phyloP scores from a whole-genome alignment of 2,113 vertebrate species.

The Sphaerodactylus townsendi region DNA sequence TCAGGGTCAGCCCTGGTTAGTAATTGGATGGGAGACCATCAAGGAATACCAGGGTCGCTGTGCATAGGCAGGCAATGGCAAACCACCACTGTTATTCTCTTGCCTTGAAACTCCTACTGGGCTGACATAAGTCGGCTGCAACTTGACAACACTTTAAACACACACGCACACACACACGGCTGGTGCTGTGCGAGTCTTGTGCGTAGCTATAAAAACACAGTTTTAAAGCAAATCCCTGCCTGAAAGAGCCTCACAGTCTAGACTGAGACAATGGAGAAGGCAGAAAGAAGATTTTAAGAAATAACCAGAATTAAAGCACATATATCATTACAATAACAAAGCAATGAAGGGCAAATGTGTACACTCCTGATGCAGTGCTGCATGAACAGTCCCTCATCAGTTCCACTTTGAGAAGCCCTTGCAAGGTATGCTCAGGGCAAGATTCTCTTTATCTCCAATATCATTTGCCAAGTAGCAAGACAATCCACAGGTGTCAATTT shows the following conservation, averaged over 20 bases:
- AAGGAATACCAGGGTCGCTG: no score
- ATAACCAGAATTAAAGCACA: background rate
- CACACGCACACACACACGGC: no score
- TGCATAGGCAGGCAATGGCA: no score
- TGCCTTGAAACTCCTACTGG: no score
- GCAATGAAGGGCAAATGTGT: background rate
- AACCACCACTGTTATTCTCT: no score
- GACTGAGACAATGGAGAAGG: background rate
- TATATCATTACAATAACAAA: background rate
- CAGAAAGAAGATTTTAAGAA: background rate
- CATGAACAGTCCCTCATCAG: background rate
- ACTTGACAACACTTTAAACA: no score
- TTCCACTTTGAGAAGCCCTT: background rate
- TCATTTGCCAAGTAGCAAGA: background rate
- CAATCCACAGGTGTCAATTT: background rate
- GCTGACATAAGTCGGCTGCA: no score
- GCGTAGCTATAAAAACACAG: background rate
- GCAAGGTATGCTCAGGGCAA: background rate
- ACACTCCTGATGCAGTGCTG: no score
- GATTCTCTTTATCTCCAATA: background rate
- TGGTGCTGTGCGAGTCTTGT: background rate
- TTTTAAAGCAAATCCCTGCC: background rate
- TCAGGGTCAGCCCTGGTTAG: no score
- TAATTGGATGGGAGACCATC: no score
- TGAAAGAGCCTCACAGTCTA: background rate